A percentile compares a stretch with the other conserved stretches of the same genome.
Conservation (phyloP, 2,797 vertebrate species). For the Microcaecilia unicolor region DNA sequence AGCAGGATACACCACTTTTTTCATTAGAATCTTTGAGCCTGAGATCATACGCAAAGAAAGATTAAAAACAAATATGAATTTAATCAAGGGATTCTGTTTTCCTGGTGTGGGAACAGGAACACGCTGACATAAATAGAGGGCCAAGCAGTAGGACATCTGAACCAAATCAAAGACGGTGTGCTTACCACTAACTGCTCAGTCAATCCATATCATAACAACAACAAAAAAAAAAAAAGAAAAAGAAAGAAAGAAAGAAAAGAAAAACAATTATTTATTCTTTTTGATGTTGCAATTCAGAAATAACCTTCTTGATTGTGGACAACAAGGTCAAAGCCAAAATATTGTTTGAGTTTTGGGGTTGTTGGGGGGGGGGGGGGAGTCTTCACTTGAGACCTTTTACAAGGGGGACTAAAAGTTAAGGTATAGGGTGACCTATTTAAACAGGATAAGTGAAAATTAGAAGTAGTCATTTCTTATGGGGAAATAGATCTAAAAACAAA, state of each 20-base stretch:
- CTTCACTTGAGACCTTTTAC: constrained; percentile 53
- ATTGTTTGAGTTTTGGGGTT: constrained; percentile 47
- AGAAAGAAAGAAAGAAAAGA: too few species aligned
- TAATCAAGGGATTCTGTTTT: constrained; percentile 85
- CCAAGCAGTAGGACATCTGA: constrained; percentile 83
- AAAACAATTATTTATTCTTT: constrained; percentile 99
- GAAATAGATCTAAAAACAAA: constrained; percentile 9
- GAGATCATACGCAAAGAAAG: constrained; percentile 76
- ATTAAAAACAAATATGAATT: constrained; percentile 99
- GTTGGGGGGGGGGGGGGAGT: too few species aligned
- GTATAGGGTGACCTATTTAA: constrained; percentile 50
- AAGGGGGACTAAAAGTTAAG: constrained; percentile 41
- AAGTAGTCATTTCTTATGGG: constrained; percentile 29
- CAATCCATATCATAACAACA: constrained; percentile 95
- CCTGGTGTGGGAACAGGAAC: constrained; percentile 75
- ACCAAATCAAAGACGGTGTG: constrained; percentile 91
- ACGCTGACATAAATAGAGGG: constrained; percentile 75
- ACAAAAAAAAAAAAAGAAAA: constrained; percentile 96
- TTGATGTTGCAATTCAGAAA: constrained; percentile 83
- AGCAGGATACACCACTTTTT: constrained; percentile 62
- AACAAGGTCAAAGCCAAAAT: constrained; percentile 85
- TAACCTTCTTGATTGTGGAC: constrained; percentile 72
- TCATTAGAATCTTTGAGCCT: constrained; percentile 72
- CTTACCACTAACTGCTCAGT: constrained; percentile 90
- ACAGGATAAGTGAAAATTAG: constrained; percentile 33